Conservation (phyloP, 2,888 invertebrate species). For the Dolichomitus sp. region DNA sequence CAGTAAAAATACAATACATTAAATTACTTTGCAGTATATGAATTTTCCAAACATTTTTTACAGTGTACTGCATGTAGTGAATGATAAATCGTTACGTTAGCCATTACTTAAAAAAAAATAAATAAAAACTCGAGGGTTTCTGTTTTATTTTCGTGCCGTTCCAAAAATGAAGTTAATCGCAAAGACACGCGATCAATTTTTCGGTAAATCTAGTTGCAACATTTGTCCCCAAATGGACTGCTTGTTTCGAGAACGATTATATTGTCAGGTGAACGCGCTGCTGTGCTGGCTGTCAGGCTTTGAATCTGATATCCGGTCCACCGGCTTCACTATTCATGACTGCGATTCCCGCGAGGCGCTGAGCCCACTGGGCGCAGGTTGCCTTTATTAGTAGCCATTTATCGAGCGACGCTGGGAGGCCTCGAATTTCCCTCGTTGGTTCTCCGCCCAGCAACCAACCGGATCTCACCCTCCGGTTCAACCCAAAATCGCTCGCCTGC, state of each 20-base stretch:
- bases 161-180: neutral
- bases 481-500: slow-evolving; percentile 47
- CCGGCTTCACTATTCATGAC: slow-evolving; percentile 49
- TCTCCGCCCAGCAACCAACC: neutral
- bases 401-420: slow-evolving; percentile 49
- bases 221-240: neutral
- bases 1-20: too few relatives aligned
- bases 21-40: too few relatives aligned
- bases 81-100: neutral
- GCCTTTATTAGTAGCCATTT: slow-evolving; percentile 56
- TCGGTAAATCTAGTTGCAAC: neutral
- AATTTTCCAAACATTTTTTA: too few relatives aligned
- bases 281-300: neutral
- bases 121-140: neutral
- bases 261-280: slow-evolving; percentile 1
- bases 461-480: slow-evolving; percentile 6
- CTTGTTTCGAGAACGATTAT: neutral
- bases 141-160: neutral
- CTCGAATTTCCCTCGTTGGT: slow-evolving; percentile 44
- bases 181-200: neutral
- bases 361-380: slow-evolving; percentile 33
- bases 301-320: slow-evolving; percentile 14
- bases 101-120: neutral
- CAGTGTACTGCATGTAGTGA: too few relatives aligned
- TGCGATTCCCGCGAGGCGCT: slow-evolving; percentile 22